A percentile compares a stretch with the other conserved stretches of the same genome.
Conservation (phyloP, 2,888 invertebrate species). For the Nomada ferruginata region DNA sequence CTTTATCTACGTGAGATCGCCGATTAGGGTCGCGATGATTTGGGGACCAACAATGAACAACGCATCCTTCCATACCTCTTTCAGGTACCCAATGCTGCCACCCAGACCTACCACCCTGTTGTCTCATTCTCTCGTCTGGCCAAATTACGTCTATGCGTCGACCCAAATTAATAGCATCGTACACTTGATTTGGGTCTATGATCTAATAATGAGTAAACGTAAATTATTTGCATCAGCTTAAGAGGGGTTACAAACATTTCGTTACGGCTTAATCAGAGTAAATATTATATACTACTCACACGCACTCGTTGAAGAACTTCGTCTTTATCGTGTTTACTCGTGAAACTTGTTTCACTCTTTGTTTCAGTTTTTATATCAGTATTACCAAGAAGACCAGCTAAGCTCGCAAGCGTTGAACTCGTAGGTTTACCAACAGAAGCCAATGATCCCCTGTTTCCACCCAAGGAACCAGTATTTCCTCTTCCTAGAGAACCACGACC, state of each 20-base stretch:
- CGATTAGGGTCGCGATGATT: conserved; percentile 94
- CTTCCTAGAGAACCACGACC: conserved; percentile 85
- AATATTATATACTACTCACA: conserved; percentile 80
- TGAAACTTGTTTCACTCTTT: conserved; percentile 82
- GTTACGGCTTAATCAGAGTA: background rate
- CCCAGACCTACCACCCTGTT: conserved; percentile 93
- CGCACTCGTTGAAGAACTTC: conserved; percentile 86
- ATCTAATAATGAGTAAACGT: conserved; percentile 82
- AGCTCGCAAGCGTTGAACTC: conserved; percentile 92
- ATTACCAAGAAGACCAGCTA: conserved; percentile 91
- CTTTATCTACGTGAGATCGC: conserved; percentile 96
- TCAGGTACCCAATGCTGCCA: conserved; percentile 97
- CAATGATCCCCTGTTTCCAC: conserved; percentile 92
- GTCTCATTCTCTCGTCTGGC: conserved; percentile 96
- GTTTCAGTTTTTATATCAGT: conserved; percentile 85
- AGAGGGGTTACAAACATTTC: background rate
- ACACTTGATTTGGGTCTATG: conserved; percentile 90
- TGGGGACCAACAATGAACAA: conserved; percentile 97
- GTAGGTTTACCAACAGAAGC: conserved; percentile 95
- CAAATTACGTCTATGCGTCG: conserved; percentile 96
- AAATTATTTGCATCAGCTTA: background rate
- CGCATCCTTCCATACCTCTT: conserved; percentile 96
- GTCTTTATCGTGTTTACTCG: conserved; percentile 83
- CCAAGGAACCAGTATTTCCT: conserved; percentile 84
- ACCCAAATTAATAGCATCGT: conserved; percentile 96